phyloP scores from a whole-genome alignment of 1,140 invertebrate species.

The Elymnias hypermnestra region DNA sequence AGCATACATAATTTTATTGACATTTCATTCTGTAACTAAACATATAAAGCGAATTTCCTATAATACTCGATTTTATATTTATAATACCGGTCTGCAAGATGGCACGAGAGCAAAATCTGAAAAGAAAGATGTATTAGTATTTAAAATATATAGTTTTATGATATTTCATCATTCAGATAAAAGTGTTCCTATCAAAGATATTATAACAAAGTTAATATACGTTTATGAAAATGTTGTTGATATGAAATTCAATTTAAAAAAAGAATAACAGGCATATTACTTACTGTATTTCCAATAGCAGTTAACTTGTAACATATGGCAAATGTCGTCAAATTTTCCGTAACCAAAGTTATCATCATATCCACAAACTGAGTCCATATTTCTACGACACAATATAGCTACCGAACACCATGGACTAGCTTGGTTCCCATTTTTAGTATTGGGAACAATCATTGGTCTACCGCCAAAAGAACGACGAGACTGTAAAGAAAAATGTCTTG shows the following conservation, averaged over 20 bases:
- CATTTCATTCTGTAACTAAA: too few species aligned
- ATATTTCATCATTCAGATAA: too few species aligned
- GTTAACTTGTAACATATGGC: constrained; percentile 54
- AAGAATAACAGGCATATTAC: constrained; percentile 16
- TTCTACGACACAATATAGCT: constrained; percentile 36
- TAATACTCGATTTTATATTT: not conserved
- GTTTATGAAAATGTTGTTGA: not conserved
- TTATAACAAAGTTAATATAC: not conserved
- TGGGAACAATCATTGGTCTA: constrained; percentile 11
- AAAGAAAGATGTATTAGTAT: constrained; percentile 21
- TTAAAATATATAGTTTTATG: too few species aligned
- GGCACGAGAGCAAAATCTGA: constrained; percentile 45
- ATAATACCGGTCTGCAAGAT: constrained; percentile 27
- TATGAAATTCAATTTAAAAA: not conserved
- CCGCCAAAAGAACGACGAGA: constrained; percentile 26
- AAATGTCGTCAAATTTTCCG: constrained; percentile 49
- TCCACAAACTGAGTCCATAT: constrained; percentile 36
- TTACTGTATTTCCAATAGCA: constrained; percentile 59
- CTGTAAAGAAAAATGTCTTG: constrained; percentile 32
- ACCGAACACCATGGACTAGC: constrained; percentile 42
- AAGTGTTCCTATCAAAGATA: too few species aligned
- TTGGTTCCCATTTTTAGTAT: constrained; percentile 11
- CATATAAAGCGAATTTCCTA: not conserved
- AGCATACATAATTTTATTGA: too few species aligned
- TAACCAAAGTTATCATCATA: constrained; percentile 53